Evolutionary conservation across 2,888 invertebrate genomes (phyloP), one percentile per base, ranked within the genome.

Genomic region (Drosophila ochracea): DNA sequence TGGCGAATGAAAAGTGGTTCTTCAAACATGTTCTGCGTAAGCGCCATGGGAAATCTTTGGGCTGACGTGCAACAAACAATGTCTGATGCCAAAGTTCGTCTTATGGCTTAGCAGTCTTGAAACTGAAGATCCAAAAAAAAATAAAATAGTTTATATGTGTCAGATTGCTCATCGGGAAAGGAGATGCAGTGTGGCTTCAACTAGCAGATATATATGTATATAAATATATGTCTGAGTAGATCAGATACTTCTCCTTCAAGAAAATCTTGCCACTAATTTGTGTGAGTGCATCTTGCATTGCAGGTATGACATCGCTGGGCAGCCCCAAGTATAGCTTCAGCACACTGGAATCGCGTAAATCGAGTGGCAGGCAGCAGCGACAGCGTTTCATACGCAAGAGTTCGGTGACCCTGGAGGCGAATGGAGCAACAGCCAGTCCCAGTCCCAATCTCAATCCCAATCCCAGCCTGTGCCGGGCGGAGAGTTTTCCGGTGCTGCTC

Each of bases 301-400:
- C 80, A 92, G 92, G 92, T 83, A 91, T 92, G 83, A 86, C 90
- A 25, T 80, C 91, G 25, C 83, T 93, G 70, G 92, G 92, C 75
- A 94, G 94, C 87, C 94, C 95, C 52, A 94, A 94, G 84, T 94
- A 94, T 75, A 94, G 94, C 82, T 95, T 94, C 92, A 95, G 94
- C 91, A 95, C 95, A 49, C 91, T 95, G 78, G 95, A 94, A 84
- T 95, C 94, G 47, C 93, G 94, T 75, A 93, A 94, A 78, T 94
- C 94, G 21, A 61, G 64, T 7, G 83, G 90, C 7, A 87, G 92
- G 21, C 93, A 92, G 76, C 92, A 92, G 76, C 92, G 92, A 21
- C 92, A 94, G 61, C 91, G 93, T 1, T 93, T 93, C 65, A 93
- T 94, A 73, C 92, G 95, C 59, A 94, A 94, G 85, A 94, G 94